A percentile compares a stretch with the other conserved stretches of the same genome.
Evolutionary conservation across 2,797 vertebrate genomes (phyloP).

Genomic region (Crocidura indochinensis): DNA sequence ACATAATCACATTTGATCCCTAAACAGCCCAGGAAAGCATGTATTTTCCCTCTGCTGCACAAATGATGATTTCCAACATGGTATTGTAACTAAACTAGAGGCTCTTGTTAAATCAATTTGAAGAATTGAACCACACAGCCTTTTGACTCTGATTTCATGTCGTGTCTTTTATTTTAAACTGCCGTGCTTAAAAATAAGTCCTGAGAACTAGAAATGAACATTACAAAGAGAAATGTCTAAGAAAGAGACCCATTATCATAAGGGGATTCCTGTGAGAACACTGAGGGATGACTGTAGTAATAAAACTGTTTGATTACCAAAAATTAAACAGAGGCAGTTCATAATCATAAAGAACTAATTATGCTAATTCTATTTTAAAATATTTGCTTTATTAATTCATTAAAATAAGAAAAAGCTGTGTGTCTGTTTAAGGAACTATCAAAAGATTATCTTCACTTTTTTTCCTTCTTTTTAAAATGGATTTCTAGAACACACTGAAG

Average conservation of each 20-base stretch:
- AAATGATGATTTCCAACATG: slow-evolving; percentile 50
- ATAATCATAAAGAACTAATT: slow-evolving; percentile 55
- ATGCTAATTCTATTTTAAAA: slow-evolving; percentile 66
- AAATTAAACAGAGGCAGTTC: slow-evolving; percentile 61
- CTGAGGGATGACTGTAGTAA: slow-evolving; percentile 60
- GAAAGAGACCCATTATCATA: slow-evolving; percentile 39
- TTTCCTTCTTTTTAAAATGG: slow-evolving; percentile 31
- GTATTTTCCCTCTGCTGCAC: neutral
- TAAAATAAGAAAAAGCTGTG: slow-evolving; percentile 31
- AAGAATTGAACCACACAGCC: slow-evolving; percentile 15
- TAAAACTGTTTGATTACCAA: slow-evolving; percentile 69
- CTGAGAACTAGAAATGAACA: slow-evolving; percentile 27
- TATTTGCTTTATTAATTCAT: slow-evolving; percentile 75
- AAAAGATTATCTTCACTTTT: slow-evolving; percentile 63
- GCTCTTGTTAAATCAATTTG: slow-evolving; percentile 50
- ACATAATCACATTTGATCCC: slow-evolving; percentile 10
- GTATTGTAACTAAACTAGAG: neutral
- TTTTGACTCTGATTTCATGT: slow-evolving; percentile 21
- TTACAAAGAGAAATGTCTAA: slow-evolving; percentile 39
- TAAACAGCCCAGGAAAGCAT: neutral
- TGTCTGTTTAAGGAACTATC: slow-evolving; percentile 51
- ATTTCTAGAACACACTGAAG: slow-evolving; percentile 60
- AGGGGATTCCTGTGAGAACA: slow-evolving; percentile 55
- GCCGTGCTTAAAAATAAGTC: slow-evolving; percentile 56
- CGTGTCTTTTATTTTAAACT: slow-evolving; percentile 43